phyloP scores from a whole-genome alignment of 2,113 vertebrate genomes.

The Triplophysa dalaica region DNA sequence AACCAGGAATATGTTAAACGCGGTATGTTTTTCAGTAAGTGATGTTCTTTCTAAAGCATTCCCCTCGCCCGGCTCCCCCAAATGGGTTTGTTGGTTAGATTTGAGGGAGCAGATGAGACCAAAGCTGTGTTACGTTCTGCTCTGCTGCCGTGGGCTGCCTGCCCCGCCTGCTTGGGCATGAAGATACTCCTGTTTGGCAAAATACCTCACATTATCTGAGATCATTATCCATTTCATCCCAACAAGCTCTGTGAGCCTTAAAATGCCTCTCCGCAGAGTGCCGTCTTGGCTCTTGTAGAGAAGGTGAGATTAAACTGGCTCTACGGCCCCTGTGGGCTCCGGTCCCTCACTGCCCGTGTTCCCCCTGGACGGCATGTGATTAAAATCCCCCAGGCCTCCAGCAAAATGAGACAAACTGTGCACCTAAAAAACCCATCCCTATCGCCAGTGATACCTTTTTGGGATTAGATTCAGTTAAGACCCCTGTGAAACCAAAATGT shows the following conservation, averaged over 20 bases:
- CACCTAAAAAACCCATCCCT: slow-evolving; percentile 4
- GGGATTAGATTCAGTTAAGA: background rate
- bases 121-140: slow-evolving; percentile 39
- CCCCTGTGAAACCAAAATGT: background rate
- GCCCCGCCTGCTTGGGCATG: slow-evolving; percentile 34
- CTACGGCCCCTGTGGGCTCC: slow-evolving; percentile 43
- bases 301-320: slow-evolving; percentile 68
- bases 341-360: slow-evolving; percentile 34
- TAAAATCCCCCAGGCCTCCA: slow-evolving; percentile 26
- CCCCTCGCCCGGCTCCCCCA: background rate
- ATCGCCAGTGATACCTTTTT: too few relatives aligned
- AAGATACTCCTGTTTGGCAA: slow-evolving; percentile 59
- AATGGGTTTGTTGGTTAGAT: slow-evolving; percentile 24
- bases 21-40: slow-evolving; percentile 15
- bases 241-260: slow-evolving; percentile 64
- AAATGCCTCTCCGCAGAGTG: slow-evolving; percentile 57
- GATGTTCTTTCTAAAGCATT: slow-evolving; percentile 4
- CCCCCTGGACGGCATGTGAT: slow-evolving; percentile 22
- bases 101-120: slow-evolving; percentile 36
- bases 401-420: slow-evolving; percentile 40
- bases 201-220: slow-evolving; percentile 64
- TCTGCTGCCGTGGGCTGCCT: slow-evolving; percentile 51
- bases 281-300: slow-evolving; percentile 58
- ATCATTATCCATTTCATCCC: slow-evolving; percentile 69
- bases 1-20: background rate